A percentile compares a stretch with the other conserved stretches of the same genome.
phyloP scores from a whole-genome alignment of 2,113 vertebrate species.

The Dunckerocampus dactyliophorus region DNA sequence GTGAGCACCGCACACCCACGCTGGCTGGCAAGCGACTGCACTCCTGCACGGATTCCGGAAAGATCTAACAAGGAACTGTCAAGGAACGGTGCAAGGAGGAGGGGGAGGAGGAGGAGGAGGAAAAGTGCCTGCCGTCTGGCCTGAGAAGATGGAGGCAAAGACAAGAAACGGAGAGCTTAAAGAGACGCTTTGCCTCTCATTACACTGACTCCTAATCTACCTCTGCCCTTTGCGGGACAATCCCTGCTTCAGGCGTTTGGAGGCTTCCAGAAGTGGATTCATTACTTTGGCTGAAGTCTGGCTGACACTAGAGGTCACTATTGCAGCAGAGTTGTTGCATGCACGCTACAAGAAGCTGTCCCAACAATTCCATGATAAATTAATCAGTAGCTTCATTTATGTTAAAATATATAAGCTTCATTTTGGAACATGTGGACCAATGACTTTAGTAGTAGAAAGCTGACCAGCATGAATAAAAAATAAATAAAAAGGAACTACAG shows the following conservation, averaged over 20 bases:
- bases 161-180: slow-evolving; percentile 57
- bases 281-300: slow-evolving; percentile 56
- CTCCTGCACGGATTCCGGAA: slow-evolving; percentile 58
- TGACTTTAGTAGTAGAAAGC: too few relatives aligned
- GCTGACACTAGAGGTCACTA: slow-evolving; percentile 92
- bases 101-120: slow-evolving; percentile 28
- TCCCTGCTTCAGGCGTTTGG: slow-evolving; percentile 60
- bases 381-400: too few relatives aligned
- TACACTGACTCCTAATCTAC: slow-evolving; percentile 69
- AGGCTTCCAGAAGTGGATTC: slow-evolving; percentile 62
- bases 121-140: slow-evolving; percentile 47
- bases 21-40: slow-evolving; percentile 15
- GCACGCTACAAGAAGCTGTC: neutral
- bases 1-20: slow-evolving; percentile 41
- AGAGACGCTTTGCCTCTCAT: slow-evolving; percentile 63
- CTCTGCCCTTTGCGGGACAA: slow-evolving; percentile 65
- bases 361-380: too few relatives aligned
- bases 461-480: too few relatives aligned
- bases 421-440: too few relatives aligned
- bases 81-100: slow-evolving; percentile 32
- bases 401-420: too few relatives aligned
- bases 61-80: slow-evolving; percentile 62
- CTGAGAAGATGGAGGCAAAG: slow-evolving; percentile 54
- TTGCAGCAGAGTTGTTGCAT: slow-evolving; percentile 80
- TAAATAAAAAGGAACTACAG: too few relatives aligned